A percentile compares a stretch with the other conserved stretches of the same genome.
These are phyloP conservation scores for Miniopterus natalensis DNA, from an alignment of 2,113 vertebrate species.

Conservation along the genomic window DNA sequence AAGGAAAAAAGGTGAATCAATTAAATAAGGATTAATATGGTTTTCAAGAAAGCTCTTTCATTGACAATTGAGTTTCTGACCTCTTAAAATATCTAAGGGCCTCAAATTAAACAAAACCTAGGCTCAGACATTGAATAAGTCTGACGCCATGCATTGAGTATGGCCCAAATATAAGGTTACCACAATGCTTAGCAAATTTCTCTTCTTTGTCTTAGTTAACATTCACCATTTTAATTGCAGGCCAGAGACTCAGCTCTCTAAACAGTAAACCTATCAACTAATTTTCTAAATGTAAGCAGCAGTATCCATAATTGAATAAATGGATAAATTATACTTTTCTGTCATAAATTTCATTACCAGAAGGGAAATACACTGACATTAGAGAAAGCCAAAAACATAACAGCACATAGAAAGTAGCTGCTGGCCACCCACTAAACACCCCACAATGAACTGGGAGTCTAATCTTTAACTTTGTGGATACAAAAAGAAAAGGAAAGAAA, in stretches of 20 bases:
- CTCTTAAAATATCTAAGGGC: not conserved
- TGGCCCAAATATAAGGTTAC: not conserved
- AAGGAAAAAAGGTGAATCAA: constrained; percentile 65
- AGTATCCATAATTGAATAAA: constrained; percentile 36
- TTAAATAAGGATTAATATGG: not conserved
- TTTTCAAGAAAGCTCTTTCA: constrained; percentile 32
- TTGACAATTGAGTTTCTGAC: not conserved
- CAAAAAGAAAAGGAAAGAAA: not conserved
- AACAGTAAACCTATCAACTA: not conserved
- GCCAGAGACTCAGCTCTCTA: constrained; percentile 6
- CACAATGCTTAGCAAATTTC: not conserved
- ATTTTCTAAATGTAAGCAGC: constrained; percentile 15
- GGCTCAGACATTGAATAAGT: not conserved
- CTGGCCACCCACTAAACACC: not conserved
- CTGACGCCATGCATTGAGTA: not conserved
- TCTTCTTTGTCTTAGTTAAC: not conserved
- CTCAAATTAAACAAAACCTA: constrained; percentile 20
- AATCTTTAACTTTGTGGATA: not conserved
- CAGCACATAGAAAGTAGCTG: not conserved
- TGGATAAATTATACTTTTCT: not conserved
- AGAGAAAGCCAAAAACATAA: not conserved
- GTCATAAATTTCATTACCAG: not conserved
- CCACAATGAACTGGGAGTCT: not conserved
- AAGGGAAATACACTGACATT: not conserved
- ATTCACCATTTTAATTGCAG: not conserved